Evolutionary conservation across 2,888 invertebrate genomes (phyloP), one percentile per base, ranked within the genome.

Genomic region (Pristionchus arcanus): DNA sequence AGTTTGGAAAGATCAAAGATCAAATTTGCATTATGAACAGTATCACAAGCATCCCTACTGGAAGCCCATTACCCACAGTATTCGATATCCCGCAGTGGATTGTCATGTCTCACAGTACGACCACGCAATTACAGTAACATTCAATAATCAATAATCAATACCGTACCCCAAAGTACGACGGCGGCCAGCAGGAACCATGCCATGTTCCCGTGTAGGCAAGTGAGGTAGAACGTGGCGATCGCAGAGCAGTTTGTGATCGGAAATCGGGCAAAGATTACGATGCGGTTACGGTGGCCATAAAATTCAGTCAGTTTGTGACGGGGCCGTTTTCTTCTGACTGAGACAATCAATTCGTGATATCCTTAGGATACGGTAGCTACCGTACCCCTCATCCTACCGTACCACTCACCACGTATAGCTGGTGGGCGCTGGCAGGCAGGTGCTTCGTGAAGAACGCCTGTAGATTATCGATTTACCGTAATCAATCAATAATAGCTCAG

Each of bases 191-290:
- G 89, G 31, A 81, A 89, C 89, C 89, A 89, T 15, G 68, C 53
- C 16, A 66, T 89, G 59, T 34, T 19, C n/a, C 89, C 83, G 49
- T 83, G 89, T 31, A 89, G 66, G 28, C 19, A 19, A 31, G 81
- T 89, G 42, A 89, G 66, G 83, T 89, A 89, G 89, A 89, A 89
- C 49, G 66, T 19, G n/a, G 89, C 89, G 81, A 89, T 89, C 37
- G 53, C 16, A 37, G 89, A 59, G 66, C 89, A 89, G 55, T 88
- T 88, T 15, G 74, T 88, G 55, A 88, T 63, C 87, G 37, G 55
- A 49, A 55, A 55, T 49, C 11, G 42, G 28, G 59, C 2, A 28
- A 37, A 19, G 83, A 28, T 49, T 55, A 53, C 83, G 83, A 53
- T 53, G 28, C 53, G 81, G 31, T 28, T 34, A 71, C 71, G 31